A percentile compares a stretch with the other conserved stretches of the same genome.
These are phyloP conservation scores for Episyrphus balteatus DNA, from an alignment of 1,140 invertebrate species.

Conservation along the genomic window DNA sequence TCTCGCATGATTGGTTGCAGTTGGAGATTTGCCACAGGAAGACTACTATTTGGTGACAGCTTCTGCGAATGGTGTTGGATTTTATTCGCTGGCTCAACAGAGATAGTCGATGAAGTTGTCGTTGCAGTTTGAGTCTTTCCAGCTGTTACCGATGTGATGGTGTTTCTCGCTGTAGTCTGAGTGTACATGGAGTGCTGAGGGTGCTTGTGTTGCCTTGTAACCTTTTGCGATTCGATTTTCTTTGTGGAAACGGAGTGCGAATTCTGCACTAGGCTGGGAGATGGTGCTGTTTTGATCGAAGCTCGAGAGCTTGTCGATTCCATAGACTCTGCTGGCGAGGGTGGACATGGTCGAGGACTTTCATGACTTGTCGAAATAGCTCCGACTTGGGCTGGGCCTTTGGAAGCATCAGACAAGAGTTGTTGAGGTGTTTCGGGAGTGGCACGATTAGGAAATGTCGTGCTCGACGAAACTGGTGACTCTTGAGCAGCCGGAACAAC, in stretches of 20 bases:
- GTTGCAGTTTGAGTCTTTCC: slow-evolving; percentile 62
- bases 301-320: slow-evolving; percentile 16
- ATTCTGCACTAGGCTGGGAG: neutral
- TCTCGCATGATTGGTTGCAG: slow-evolving; percentile 6
- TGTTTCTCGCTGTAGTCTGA: slow-evolving; percentile 44
- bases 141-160: slow-evolving; percentile 63
- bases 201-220: slow-evolving; percentile 4
- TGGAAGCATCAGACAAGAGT: neutral
- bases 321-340: slow-evolving; percentile 25
- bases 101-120: slow-evolving; percentile 47
- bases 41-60: neutral
- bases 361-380: slow-evolving; percentile 35
- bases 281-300: slow-evolving; percentile 4
- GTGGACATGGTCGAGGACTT: slow-evolving; percentile 24
- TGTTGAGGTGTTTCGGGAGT: slow-evolving; percentile 15
- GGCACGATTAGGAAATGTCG: neutral
- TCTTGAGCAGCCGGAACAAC: slow-evolving; percentile 26
- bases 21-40: neutral
- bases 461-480: slow-evolving; percentile 34
- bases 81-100: slow-evolving; percentile 3
- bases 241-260: neutral
- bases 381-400: slow-evolving; percentile 31
- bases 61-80: slow-evolving; percentile 8
- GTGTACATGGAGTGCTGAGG: neutral
- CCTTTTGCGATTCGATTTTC: slow-evolving; percentile 3